Evolutionary conservation across 2,888 invertebrate genomes (phyloP), one percentile per base, ranked within the genome.

Genomic region (Tenthredo notha): DNA sequence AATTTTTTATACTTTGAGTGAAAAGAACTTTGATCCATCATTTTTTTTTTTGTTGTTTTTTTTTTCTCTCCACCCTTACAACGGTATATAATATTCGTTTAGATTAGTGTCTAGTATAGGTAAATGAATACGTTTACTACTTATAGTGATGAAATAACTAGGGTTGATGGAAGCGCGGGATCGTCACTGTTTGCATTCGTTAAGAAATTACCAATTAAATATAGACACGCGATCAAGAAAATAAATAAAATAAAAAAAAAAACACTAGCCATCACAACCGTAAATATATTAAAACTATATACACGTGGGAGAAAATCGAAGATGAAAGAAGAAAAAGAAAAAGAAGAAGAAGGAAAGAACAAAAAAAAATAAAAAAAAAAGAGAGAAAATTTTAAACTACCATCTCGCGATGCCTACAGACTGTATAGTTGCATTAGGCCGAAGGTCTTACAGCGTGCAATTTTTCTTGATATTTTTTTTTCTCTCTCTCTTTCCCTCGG

Each of bases 361-460:
- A n/a, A n/a, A n/a, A n/a, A n/a, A n/a, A n/a, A n/a, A 33, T 33
- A n/a, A 72, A 18, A 43, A 74, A 43, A 74, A 21, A 1, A n/a
- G 40, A 12, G 21, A 74, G 18, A 21, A 43, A n/a, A 43, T 40
- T n/a, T n/a, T 2, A 21, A 70, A 70, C 33, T 21, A 74, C 21
- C 40, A 74, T 74, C 72, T 74, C 43, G 72, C 40, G 72, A 74
- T 74, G 40, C 29, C 54, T 18, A 33, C 77, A 77, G 77, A 77
- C 47, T 7, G 50, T 18, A 29, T 18, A 29, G 77, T 54, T 77
- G 77, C 77, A 77, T 77, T 77, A 77, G 77, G 54, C 77, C 77
- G 77, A 54, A 77, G 77, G 77, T 77, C 77, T 77, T 50, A 77
- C 77, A 50, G 25, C 50, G 77, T 54, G 77, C 50, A 77, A 77